Evolutionary conservation across 2,113 vertebrate species (phyloP).

Genomic region (Pluvialis apricaria): DNA sequence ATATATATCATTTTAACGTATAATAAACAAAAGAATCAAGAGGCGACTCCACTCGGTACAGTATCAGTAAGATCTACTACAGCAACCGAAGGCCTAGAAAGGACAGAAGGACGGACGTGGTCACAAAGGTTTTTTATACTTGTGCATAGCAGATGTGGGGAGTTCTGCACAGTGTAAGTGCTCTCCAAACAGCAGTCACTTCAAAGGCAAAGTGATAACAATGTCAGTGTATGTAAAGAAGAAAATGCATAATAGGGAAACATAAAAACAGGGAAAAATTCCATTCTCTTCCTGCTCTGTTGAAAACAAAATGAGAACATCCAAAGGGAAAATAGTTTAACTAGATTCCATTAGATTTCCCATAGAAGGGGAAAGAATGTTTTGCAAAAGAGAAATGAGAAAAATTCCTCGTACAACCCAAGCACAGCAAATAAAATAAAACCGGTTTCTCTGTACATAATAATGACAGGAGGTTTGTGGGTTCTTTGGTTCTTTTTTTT

Average conservation of each 20-base stretch:
- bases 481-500: no score
- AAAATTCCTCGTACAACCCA: neutral
- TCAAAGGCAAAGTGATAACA: neutral
- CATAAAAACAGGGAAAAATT: neutral
- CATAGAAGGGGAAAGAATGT: neutral
- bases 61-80: neutral
- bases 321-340: neutral
- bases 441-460: neutral
- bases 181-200: neutral
- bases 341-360: neutral
- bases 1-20: neutral
- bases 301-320: neutral
- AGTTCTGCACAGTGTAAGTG: neutral
- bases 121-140: neutral
- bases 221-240: neutral
- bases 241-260: neutral
- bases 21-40: neutral
- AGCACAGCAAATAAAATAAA: neutral
- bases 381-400: neutral
- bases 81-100: neutral
- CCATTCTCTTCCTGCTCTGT: neutral
- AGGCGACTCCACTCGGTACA: accelerated
- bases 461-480: neutral
- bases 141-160: neutral
- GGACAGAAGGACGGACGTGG: neutral